Conservation (phyloP, 2,113 vertebrate genomes). For the Mastomys coucha region DNA sequence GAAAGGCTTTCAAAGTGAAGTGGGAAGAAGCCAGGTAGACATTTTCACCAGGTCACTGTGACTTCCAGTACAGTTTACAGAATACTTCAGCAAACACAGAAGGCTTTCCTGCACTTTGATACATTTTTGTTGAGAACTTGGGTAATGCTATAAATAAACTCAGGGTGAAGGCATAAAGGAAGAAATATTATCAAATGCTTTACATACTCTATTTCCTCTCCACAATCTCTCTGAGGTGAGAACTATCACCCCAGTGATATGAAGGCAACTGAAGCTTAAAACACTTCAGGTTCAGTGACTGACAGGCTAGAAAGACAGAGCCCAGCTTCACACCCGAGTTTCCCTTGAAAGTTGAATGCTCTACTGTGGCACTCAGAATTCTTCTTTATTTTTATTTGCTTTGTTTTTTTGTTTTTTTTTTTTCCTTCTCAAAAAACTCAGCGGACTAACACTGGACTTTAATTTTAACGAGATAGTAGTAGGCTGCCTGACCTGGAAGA, state of each 20-base stretch:
- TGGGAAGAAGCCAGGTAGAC: not conserved
- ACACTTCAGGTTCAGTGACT: not conserved
- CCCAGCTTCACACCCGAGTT: not conserved
- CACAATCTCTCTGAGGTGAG: not conserved
- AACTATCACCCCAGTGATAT: not conserved
- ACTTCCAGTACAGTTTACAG: not conserved
- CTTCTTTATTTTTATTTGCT: constrained; percentile 68
- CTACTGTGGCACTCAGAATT: not conserved
- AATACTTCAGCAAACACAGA: constrained; percentile 1
- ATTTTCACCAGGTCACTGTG: constrained; percentile 9
- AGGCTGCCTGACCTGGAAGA: constrained; percentile 65
- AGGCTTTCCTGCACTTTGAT: constrained; percentile 33
- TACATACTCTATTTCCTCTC: constrained; percentile 51
- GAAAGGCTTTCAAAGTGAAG: not conserved
- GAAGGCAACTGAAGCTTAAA: not conserved
- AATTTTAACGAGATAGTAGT: constrained; percentile 56
- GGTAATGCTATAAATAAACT: not conserved
- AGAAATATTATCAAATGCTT: constrained; percentile 2
- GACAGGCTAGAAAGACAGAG: not conserved
- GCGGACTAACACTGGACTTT: constrained; percentile 58
- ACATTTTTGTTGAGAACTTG: constrained; percentile 9
- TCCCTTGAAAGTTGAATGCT: constrained; percentile 8
- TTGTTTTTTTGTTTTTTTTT: too few species aligned
- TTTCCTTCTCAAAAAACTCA: constrained; percentile 54
- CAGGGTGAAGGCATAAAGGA: not conserved